phyloP scores from a whole-genome alignment of 2,797 vertebrate species.

The Taenioides sp. region DNA sequence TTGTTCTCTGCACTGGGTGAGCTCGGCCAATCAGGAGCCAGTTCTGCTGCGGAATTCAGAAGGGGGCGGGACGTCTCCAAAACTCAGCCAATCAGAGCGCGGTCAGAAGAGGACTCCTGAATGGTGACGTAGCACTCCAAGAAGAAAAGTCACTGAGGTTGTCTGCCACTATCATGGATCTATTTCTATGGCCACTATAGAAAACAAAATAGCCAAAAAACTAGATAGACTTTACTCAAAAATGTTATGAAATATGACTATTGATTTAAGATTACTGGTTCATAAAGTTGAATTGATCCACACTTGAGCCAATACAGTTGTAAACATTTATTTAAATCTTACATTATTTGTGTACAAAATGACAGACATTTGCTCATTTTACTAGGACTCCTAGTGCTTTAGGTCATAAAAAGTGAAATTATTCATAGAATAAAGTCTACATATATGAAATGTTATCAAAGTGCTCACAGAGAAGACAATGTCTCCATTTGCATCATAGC shows the following conservation, averaged over 20 bases:
- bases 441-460: conserved; percentile 43
- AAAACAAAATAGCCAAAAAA: too few relatives aligned
- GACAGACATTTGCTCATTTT: conserved; percentile 43
- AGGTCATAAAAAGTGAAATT: conserved; percentile 53
- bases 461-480: conserved; percentile 41
- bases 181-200: background rate
- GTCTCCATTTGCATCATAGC: conserved; percentile 9
- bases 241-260: too few relatives aligned
- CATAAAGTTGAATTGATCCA: background rate
- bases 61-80: conserved; percentile 34
- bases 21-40: conserved; percentile 62
- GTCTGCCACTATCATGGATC: background rate
- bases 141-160: background rate
- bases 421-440: conserved; percentile 65
- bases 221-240: too few relatives aligned
- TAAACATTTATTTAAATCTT: conserved; percentile 40
- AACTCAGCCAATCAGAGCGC: conserved; percentile 47
- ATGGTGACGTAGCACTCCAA: conserved; percentile 24
- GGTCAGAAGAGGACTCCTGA: background rate
- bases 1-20: conserved; percentile 59
- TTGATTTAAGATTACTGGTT: background rate
- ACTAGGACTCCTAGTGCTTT: conserved; percentile 34
- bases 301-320: background rate
- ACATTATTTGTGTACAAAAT: conserved; percentile 29
- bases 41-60: conserved; percentile 7